Percentiles rank a stretch among this genome's conserved stretches.
These are phyloP conservation scores for Corythornis madagascariensis DNA, from an alignment of 2,113 vertebrate species.

Conservation along the genomic window DNA sequence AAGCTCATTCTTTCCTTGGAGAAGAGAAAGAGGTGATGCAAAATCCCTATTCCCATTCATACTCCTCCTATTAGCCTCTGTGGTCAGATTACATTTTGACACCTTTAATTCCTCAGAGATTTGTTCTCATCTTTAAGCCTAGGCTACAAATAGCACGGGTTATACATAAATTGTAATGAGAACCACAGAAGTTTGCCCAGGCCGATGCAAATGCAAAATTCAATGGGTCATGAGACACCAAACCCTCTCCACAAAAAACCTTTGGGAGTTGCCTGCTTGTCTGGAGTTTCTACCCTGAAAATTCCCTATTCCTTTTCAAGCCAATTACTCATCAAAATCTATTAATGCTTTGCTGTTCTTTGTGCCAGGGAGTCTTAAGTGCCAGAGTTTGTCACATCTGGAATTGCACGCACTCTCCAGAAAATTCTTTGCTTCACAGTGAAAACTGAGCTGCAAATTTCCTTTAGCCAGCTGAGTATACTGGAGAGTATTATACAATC, in stretches of 20 bases:
- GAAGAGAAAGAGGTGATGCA: background rate
- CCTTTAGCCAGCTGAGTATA: background rate
- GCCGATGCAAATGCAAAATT: constrained; percentile 2
- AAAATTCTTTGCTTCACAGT: background rate
- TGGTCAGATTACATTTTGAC: background rate
- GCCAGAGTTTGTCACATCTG: background rate
- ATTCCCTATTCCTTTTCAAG: background rate
- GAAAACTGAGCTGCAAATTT: constrained; percentile 9
- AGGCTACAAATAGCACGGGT: background rate
- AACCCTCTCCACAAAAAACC: background rate
- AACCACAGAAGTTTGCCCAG: background rate
- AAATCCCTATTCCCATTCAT: background rate
- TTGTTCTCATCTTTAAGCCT: background rate
- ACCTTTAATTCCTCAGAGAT: background rate
- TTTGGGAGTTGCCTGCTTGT: background rate
- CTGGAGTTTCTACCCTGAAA: constrained; percentile 14
- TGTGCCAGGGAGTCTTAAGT: background rate
- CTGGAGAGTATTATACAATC: background rate
- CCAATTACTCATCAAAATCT: background rate
- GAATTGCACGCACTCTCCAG: background rate
- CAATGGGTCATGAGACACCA: background rate
- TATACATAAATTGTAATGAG: constrained; percentile 19
- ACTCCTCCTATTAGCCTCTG: background rate
- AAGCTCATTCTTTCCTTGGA: background rate
- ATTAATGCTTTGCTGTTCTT: constrained; percentile 15